A percentile compares a stretch with the other conserved stretches of the same genome.
Evolutionary conservation across 2,888 invertebrate species (phyloP).

Genomic region (Sceliomorpha sp.): DNA sequence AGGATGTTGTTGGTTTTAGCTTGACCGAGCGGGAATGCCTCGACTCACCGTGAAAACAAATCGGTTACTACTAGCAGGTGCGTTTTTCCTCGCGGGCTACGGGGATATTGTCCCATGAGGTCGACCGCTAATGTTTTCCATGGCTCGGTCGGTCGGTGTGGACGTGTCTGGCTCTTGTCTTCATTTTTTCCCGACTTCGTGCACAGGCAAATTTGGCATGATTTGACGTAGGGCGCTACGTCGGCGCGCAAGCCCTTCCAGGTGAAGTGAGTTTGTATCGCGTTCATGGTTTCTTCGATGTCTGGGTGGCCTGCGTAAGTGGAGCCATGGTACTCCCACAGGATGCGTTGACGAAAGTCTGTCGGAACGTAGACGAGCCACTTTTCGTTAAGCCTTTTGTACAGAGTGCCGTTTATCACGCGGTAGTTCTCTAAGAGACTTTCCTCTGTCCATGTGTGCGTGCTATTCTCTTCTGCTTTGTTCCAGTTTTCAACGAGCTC

Average conservation of each 20-base stretch:
- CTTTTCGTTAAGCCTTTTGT: slow-evolving; percentile 1
- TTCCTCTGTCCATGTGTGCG: not conserved
- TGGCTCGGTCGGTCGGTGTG: not conserved
- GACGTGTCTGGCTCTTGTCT: no score
- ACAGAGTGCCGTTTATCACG: not conserved
- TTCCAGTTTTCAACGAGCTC: slow-evolving; percentile 7
- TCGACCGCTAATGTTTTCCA: slow-evolving; percentile 29
- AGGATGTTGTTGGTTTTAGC: slow-evolving; percentile 27
- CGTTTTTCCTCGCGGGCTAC: slow-evolving; percentile 18
- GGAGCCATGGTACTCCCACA: not conserved
- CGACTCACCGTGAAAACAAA: no score
- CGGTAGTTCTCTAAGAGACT: slow-evolving; percentile 5
- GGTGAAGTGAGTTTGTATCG: slow-evolving; percentile 2
- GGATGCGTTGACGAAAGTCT: not conserved
- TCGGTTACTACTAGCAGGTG: slow-evolving; percentile 56
- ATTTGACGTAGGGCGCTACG: slow-evolving; percentile 20
- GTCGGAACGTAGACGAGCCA: not conserved
- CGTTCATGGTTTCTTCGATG: no score
- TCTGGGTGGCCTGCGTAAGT: slow-evolving; percentile 39
- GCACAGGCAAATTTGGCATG: no score
- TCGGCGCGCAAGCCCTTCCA: slow-evolving; percentile 7
- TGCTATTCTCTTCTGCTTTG: not conserved
- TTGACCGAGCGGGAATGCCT: slow-evolving; percentile 46
- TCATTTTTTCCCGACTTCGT: no score
- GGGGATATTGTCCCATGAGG: slow-evolving; percentile 48